Base-by-base conservation (phyloP, 2,888 invertebrate species). In the Pristionchus mayeri region DNA sequence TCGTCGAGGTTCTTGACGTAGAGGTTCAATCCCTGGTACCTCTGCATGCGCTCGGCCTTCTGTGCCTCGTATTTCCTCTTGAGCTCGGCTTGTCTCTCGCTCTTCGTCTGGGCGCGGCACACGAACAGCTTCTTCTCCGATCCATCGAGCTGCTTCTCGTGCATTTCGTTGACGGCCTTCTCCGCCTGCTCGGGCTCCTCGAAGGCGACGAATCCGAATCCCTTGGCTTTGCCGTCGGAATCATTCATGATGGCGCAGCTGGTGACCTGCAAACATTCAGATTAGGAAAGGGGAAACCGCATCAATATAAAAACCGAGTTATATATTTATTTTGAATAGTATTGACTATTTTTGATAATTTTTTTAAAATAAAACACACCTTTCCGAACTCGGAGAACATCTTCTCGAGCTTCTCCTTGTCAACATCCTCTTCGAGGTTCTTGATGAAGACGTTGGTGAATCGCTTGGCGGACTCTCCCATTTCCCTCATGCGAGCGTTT, bases 1-100 rank as follows among this genome's bases (percentile, higher is more conserved):
- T 99, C 98, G 94, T 99, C 99, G 91, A 99, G 94, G 94, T 99
- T 99, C 94, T 99, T 99, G 0, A 99, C 98, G 93, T 99, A 99
- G 90, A 99, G 95, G 94, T 99, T 99, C 7, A 99, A 98, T 84
- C 98, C 99, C 93, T 94, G 94, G 92, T 94, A 95, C 67, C 90
- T 87, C 86, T 91, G 92, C 85, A 90, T 86, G 63, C 92, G 88
- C 86, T 92, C 92, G 52, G 87, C 90, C 94, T 98, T 98, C 86
- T 98, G 94, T 91, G 96, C 96, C 93, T 99, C 99, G 94, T 98
- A 98, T 93, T 97, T 96, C 86, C 98, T 96, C 93, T 97, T 98
- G 27, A 99, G 94, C 93, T 99, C 98, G 91, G 97, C 96, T 93
- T 98, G 97, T 85, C 99, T 96, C 93, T 99, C 99, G n/a, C 97